Base-by-base conservation (phyloP, 2,113 vertebrate genomes). In the Neolamprologus falcicula region DNA sequence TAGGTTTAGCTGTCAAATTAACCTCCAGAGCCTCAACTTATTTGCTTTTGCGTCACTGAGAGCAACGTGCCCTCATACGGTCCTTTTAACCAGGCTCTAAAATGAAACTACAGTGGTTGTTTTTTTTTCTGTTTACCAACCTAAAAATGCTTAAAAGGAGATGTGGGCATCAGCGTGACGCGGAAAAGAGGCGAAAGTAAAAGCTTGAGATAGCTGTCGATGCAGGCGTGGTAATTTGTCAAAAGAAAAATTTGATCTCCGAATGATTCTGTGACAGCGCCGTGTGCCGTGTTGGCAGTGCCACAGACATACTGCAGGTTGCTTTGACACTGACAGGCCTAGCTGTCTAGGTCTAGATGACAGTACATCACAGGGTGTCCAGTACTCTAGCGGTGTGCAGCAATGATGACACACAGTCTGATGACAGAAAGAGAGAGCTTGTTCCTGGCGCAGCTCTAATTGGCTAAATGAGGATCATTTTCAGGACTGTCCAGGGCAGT, bases 401-500 rank as follows among this genome's bases (percentile, higher is more conserved):
- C 24, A 66, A 83, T 61, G 83, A 91, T 73, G 80, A 82, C 80
- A 90, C 68, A 57, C 71, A 83, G 66, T 83, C 86, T 91, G 82
- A 82, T 84, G 88, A 86, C 66, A 89, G 87, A 86, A 52, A 59
- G n/a, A 80, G 45, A 88, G 73, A 81, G 37, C 26, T 80, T 85
- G 89, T 91, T 93, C 80, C 84, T 63, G 82, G 85, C 73, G 82
- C 19, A 82, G 47, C 57, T 86, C 47, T 52, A 81, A 81, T n/a
- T 2, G 5, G 57, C 61, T 94, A 91, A 94, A 91, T 91, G 83
- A 76, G 54, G 84, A 89, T 88, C 66, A 89, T 92, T 73, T 76
- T 81, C 79, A 84, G 50, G 61, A 53, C 78, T 66, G 86, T 81
- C 21, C 63, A 54, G 83, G 33, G 42, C 40, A 79, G 55, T 84